A percentile compares a stretch with the other conserved stretches of the same genome.
Evolutionary conservation across 2,113 vertebrate genomes (phyloP).

Genomic region (Elachura formosa): DNA sequence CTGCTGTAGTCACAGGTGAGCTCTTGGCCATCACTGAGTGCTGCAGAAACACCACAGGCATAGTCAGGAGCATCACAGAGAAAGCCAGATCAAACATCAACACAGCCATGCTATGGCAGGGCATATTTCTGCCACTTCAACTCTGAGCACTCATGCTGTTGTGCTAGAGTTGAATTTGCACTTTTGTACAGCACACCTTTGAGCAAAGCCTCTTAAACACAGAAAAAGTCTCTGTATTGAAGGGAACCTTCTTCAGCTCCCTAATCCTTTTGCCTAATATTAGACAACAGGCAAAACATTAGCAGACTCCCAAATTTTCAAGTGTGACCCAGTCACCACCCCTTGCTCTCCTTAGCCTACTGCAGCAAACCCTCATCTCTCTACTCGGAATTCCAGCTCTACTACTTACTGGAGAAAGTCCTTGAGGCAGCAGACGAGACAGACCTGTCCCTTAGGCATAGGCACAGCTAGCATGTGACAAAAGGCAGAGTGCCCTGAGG

Average conservation of each 20-base stretch:
- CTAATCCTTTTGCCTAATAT: not conserved
- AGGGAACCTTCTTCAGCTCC: not conserved
- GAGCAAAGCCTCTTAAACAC: not conserved
- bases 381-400: not conserved
- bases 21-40: not conserved
- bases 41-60: slow-evolving; percentile 21
- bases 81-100: accelerated
- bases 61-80: not conserved
- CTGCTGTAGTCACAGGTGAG: not conserved
- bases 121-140: not conserved
- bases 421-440: not conserved
- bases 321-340: accelerated
- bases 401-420: not conserved
- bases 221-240: not conserved
- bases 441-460: not conserved
- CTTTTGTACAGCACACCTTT: not conserved
- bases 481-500: not conserved
- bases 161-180: not conserved
- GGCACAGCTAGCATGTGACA: not conserved
- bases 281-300: not conserved
- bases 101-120: not conserved
- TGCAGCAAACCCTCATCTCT: not conserved
- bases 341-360: not conserved
- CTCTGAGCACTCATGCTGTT: not conserved
- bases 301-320: not conserved